Base-by-base conservation (phyloP, 1,140 invertebrate species). In the Orchesella cincta region DNA sequence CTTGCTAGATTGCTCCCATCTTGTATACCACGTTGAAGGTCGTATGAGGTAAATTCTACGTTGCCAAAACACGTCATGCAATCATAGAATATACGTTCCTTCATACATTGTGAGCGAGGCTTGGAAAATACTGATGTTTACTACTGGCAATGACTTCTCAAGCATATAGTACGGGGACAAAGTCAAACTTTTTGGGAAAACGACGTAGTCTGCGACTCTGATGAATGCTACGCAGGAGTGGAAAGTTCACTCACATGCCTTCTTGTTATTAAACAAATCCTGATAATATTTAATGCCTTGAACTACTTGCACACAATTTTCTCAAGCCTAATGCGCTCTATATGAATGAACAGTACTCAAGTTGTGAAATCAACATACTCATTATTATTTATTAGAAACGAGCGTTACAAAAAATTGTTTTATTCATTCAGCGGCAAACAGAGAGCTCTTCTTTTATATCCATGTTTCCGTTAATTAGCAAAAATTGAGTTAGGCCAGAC, bases 161-260 rank as follows among this genome's bases (percentile, higher is more conserved):
- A 36, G 35, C 71, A 73, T 51, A 46, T 52, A 67, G 62, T 29
- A 67, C 62, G 62, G 62, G 62, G 62, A 67, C 62, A 67, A 67
- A 67, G 62, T 67, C 62, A 67, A 67, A 67, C 62, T 67, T 57
- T n/a, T 67, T 67, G 62, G 62, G 62, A 67, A 67, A 67, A 67
- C 33, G 29, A 67, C 62, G 62, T 33, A 8, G 62, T 67, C 31
- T 57, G 52, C 12, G n/a, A n/a, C 14, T 8, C 54, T 31, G 29
- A 23, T 14, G 28, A 31, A 67, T 8, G 12, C 12, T n/a, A 8
- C 8, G 3, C 62, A 67, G 62, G 26, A 67, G 31, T 33, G 62
- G 62, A 67, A 67, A 67, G 62, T 67, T 67, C 62, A 67, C 62
- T 67, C 62, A 67, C 62, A 31, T n/a, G 31, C 26, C 23, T 67